Evolutionary conservation across 2,113 vertebrate species (phyloP).

Genomic region (Brevimyrus niger): DNA sequence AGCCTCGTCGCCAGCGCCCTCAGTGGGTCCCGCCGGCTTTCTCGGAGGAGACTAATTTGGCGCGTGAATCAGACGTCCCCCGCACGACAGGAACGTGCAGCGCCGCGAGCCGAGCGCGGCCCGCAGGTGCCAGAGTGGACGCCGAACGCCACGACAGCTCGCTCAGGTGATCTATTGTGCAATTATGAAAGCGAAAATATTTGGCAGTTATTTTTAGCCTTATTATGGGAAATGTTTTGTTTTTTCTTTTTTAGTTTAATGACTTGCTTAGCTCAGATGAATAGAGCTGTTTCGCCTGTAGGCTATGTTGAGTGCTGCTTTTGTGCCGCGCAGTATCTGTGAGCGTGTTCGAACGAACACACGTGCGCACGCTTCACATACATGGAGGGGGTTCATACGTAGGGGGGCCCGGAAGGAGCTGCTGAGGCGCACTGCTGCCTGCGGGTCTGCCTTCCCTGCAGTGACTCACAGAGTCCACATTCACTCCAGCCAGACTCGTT

Average conservation of each 20-base stretch:
- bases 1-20: background rate
- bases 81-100: background rate
- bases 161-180: background rate
- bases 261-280: background rate
- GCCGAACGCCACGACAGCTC: background rate
- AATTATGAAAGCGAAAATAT: background rate
- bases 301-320: background rate
- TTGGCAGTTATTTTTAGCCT: background rate
- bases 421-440: background rate
- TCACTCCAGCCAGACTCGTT: background rate
- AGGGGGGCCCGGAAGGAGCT: background rate
- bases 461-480: background rate
- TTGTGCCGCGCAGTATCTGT: background rate
- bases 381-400: background rate
- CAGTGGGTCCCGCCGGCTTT: background rate
- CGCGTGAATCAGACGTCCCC: background rate
- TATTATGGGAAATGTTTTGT: background rate
- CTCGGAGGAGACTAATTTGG: background rate
- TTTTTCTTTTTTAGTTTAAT: background rate
- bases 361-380: background rate
- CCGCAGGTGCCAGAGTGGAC: background rate
- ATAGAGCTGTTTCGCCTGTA: background rate
- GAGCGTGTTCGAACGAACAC: background rate
- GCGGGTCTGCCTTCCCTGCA: background rate
- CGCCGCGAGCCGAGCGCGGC: background rate